These are phyloP conservation scores for Dendrolimus punctatus DNA, from an alignment of 1,140 invertebrate genomes.

Conservation along the genomic window DNA sequence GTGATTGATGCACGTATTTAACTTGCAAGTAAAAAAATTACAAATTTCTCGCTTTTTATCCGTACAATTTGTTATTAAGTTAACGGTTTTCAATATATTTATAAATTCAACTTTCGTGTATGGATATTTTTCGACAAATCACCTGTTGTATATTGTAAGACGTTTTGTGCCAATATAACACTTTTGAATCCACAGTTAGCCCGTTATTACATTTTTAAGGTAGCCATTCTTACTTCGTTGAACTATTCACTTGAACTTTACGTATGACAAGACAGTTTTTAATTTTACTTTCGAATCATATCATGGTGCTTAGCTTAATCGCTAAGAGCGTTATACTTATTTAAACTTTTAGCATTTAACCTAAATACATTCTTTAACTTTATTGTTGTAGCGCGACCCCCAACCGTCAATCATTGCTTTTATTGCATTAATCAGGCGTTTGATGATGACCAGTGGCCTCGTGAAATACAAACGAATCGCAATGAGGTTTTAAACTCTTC, in stretches of 20 bases:
- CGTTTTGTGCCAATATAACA: conserved; percentile 2
- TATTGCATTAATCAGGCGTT: conserved; percentile 8
- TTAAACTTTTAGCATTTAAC: conserved; percentile 1
- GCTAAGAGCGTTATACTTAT: neutral
- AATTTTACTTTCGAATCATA: no score
- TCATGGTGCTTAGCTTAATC: no score
- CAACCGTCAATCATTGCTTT: conserved; percentile 7
- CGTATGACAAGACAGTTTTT: no score
- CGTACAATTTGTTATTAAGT: conserved; percentile 29
- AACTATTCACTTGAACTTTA: no score
- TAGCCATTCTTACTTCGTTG: no score
- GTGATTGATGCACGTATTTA: neutral
- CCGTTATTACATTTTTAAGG: no score
- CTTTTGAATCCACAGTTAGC: neutral
- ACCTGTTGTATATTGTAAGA: neutral
- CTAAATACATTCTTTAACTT: conserved; percentile 3
- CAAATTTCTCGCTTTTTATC: conserved; percentile 41
- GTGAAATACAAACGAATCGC: neutral
- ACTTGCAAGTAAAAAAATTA: conserved; percentile 26
- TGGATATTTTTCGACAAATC: conserved; percentile 1
- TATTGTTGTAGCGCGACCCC: conserved; percentile 3
- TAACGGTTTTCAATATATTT: conserved; percentile 36
- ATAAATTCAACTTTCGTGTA: conserved; percentile 21
- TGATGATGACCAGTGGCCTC: conserved; percentile 8
- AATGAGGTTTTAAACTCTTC: no score